A percentile compares a stretch with the other conserved stretches of the same genome.
These are phyloP conservation scores for Semibalanus balanoides DNA, from an alignment of 1,140 invertebrate species.

Conservation along the genomic window DNA sequence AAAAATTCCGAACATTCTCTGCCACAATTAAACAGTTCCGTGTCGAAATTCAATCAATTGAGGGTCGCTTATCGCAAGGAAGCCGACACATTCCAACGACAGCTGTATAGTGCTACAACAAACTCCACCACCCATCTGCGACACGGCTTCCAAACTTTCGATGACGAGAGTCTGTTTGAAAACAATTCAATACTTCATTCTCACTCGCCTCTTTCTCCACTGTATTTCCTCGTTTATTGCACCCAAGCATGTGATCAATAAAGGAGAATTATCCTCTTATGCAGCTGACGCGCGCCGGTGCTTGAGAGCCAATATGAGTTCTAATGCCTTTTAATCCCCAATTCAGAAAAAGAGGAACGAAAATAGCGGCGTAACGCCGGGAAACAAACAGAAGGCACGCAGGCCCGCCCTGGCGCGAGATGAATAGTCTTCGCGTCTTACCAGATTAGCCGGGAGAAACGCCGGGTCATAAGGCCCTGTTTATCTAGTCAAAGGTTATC, in stretches of 20 bases:
- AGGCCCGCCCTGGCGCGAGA: background rate
- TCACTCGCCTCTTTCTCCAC: background rate
- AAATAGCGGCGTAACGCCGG: background rate
- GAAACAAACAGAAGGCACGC: background rate
- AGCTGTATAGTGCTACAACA: background rate
- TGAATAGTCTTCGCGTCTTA: background rate
- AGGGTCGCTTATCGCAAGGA: background rate
- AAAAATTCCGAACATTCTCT: background rate
- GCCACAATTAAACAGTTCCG: background rate
- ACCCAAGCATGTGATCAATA: conserved; percentile 2
- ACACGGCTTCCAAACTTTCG: background rate
- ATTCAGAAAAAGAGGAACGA: background rate
- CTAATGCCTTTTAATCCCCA: background rate
- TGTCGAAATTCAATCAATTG: background rate
- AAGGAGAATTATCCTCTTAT: background rate
- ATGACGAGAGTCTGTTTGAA: background rate
- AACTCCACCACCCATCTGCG: background rate
- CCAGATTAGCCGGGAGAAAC: background rate
- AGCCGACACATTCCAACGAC: background rate
- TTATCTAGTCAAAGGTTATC: background rate
- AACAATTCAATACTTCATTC: background rate
- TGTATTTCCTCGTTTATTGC: background rate
- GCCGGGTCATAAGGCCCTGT: background rate
- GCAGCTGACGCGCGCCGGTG: background rate
- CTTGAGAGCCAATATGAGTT: background rate